Conservation (phyloP, 2,113 vertebrate species). For the Martes martes region DNA sequence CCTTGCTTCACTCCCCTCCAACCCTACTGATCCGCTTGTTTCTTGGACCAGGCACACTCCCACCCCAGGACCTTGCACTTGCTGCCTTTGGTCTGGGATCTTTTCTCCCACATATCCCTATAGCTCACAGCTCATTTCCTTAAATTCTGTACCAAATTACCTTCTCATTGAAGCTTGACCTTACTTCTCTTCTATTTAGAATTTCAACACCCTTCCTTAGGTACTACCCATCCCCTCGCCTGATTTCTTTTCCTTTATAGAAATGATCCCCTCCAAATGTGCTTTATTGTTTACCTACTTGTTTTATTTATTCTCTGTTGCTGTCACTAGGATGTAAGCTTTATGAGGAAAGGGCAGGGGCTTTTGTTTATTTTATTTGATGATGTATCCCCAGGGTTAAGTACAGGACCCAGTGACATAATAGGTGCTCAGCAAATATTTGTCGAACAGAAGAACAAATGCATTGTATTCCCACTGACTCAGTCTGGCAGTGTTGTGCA, state of each 20-base stretch:
- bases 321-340: neutral
- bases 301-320: neutral
- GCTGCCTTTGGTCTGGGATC: neutral
- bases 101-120: neutral
- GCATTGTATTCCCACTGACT: neutral
- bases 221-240: neutral
- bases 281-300: neutral
- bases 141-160: neutral
- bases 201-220: neutral
- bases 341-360: neutral
- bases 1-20: neutral
- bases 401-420: neutral
- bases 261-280: neutral
- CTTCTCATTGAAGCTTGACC: neutral
- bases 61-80: neutral
- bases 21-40: neutral
- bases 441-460: neutral
- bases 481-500: neutral
- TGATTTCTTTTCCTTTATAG: neutral
- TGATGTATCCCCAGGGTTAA: neutral
- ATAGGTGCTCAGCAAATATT: neutral
- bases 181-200: neutral
- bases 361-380: conserved; percentile 17
- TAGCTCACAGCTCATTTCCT: neutral
- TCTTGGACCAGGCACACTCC: neutral